These are phyloP conservation scores for Podilymbus podiceps DNA, from an alignment of 2,113 vertebrate genomes.

Conservation along the genomic window DNA sequence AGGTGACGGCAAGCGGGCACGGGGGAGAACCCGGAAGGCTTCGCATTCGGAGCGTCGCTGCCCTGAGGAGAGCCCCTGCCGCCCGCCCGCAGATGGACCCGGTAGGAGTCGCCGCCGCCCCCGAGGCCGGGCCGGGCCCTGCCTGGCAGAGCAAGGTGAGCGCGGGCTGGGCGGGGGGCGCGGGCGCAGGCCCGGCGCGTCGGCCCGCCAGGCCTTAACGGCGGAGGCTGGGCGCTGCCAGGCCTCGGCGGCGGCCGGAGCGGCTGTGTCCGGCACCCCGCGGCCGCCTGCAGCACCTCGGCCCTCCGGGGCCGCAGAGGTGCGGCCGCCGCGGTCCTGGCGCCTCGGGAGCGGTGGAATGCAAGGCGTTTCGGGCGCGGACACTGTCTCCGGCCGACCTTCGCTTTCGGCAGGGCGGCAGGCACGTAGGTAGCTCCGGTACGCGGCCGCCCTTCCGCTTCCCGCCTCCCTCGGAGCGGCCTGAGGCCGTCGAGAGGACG, in stretches of 20 bases:
- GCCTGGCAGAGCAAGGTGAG: slow-evolving; percentile 62
- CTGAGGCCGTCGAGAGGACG: background rate
- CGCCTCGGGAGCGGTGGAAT: background rate
- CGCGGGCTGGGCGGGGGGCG: background rate
- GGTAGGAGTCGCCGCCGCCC: slow-evolving; percentile 52
- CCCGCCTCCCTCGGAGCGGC: background rate
- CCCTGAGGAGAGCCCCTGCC: rapidly evolving
- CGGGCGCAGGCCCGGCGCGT: background rate
- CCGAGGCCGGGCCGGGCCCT: background rate
- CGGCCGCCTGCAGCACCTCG: background rate
- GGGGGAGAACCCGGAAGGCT: background rate
- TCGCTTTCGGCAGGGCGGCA: background rate
- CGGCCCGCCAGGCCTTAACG: background rate
- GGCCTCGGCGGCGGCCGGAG: background rate
- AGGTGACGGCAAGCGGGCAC: background rate
- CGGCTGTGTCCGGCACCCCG: too few relatives aligned
- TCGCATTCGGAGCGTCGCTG: background rate
- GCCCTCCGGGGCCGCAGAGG: background rate
- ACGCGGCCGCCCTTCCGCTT: background rate
- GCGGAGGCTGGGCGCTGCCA: too few relatives aligned
- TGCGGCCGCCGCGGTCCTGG: too few relatives aligned
- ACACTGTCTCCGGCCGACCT: background rate
- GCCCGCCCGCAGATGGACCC: slow-evolving; percentile 65
- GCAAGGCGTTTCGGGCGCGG: background rate
- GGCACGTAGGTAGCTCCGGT: background rate